Conservation (phyloP, 2,888 invertebrate species). For the Drosophila histrio region DNA sequence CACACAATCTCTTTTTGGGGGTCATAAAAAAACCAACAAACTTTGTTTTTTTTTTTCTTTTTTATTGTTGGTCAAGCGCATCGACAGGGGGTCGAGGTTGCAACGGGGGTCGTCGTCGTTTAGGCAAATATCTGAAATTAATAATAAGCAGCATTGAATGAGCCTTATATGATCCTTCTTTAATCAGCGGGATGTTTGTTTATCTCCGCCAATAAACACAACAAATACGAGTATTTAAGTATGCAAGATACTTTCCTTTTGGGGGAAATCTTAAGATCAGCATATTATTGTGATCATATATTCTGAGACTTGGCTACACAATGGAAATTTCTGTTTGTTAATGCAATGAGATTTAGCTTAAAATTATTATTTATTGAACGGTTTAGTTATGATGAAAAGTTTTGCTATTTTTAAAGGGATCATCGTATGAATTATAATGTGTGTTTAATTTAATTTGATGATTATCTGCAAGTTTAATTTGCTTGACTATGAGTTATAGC, state of each 20-base stretch:
- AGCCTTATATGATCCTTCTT: slow-evolving; percentile 8
- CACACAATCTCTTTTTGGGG: slow-evolving; percentile 28
- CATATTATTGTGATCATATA: background rate
- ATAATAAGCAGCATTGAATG: slow-evolving; percentile 31
- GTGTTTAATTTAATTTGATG: too few species aligned
- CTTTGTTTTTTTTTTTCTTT: slow-evolving; percentile 59
- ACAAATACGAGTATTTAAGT: background rate
- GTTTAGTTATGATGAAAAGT: too few species aligned
- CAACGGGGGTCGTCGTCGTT: slow-evolving; percentile 28
- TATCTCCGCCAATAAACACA: slow-evolving; percentile 13
- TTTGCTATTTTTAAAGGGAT: background rate
- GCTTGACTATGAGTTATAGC: too few species aligned
- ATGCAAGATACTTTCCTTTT: background rate
- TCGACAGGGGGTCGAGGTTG: slow-evolving; percentile 68
- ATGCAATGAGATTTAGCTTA: background rate
- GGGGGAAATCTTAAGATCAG: background rate
- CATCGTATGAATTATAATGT: background rate
- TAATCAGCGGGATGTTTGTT: slow-evolving; percentile 38
- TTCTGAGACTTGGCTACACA: background rate
- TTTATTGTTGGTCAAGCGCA: slow-evolving; percentile 74
- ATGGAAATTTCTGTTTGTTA: background rate
- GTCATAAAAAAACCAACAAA: slow-evolving; percentile 77
- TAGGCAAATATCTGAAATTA: slow-evolving; percentile 31
- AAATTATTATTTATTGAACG: background rate
- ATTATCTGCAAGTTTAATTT: too few species aligned